Evolutionary conservation across 2,888 invertebrate genomes (phyloP).

Genomic region (Rugalucina vietnamica): DNA sequence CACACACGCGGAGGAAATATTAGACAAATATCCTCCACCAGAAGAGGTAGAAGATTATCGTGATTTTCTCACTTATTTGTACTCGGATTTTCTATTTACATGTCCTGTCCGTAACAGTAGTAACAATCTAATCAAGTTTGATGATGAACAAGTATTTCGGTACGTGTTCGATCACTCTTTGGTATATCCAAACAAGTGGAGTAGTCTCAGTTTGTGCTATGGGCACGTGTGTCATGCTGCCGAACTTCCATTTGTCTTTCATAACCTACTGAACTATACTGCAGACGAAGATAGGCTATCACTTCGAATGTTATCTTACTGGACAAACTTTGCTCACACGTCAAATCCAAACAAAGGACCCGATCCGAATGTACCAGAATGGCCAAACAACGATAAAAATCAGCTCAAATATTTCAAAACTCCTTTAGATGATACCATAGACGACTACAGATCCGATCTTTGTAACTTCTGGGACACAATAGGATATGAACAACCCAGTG

Average conservation of each 20-base stretch:
- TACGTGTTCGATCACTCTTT: slow-evolving; percentile 76
- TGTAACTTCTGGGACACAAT: slow-evolving; percentile 78
- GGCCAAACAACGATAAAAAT: slow-evolving; percentile 62
- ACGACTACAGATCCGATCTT: slow-evolving; percentile 51
- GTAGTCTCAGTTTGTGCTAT: slow-evolving; percentile 69
- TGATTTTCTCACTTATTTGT: slow-evolving; percentile 51
- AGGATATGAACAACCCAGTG: too few species aligned
- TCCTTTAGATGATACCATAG: slow-evolving; percentile 54
- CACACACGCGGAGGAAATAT: slow-evolving; percentile 52
- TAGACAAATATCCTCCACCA: slow-evolving; percentile 65
- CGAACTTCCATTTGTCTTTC: slow-evolving; percentile 74
- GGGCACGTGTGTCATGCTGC: slow-evolving; percentile 77
- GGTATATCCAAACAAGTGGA: slow-evolving; percentile 66
- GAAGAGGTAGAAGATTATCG: slow-evolving; percentile 55
- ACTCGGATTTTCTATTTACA: slow-evolving; percentile 74
- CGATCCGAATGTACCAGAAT: slow-evolving; percentile 22
- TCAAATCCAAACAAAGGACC: slow-evolving; percentile 72
- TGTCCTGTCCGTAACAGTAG: slow-evolving; percentile 68
- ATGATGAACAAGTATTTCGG: slow-evolving; percentile 43
- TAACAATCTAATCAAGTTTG: slow-evolving; percentile 15
- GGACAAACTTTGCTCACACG: slow-evolving; percentile 80
- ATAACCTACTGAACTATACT: slow-evolving; percentile 60
- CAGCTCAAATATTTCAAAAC: slow-evolving; percentile 66
- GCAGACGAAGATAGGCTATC: slow-evolving; percentile 66
- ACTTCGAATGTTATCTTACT: slow-evolving; percentile 67